These are phyloP conservation scores for Brevipalpus yothersi DNA, from an alignment of 1,140 invertebrate genomes.

Conservation along the genomic window DNA sequence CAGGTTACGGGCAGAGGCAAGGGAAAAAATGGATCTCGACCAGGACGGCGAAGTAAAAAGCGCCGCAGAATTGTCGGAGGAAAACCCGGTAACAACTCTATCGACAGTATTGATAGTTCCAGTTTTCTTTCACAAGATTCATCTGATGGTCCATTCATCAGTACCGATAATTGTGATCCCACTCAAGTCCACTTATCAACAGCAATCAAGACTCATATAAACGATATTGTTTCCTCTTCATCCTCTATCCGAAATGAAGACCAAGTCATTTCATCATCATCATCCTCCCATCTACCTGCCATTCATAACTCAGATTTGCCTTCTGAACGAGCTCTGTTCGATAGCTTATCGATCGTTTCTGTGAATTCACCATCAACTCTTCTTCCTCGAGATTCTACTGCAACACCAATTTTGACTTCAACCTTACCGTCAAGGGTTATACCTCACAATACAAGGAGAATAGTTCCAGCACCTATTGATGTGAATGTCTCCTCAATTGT, in stretches of 20 bases:
- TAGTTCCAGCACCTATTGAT: background rate
- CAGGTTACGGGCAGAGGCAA: background rate
- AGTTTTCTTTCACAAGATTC: background rate
- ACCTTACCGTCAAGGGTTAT: background rate
- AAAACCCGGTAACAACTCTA: background rate
- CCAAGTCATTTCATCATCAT: background rate
- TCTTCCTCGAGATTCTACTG: background rate
- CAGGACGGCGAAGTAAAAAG: background rate
- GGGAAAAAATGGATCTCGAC: background rate
- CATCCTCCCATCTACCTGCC: background rate
- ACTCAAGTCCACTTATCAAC: background rate
- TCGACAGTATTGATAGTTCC: background rate
- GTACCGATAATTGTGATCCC: background rate
- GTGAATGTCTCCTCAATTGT: background rate
- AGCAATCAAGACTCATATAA: background rate
- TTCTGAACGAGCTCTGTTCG: background rate
- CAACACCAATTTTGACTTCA: background rate
- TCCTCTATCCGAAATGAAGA: background rate
- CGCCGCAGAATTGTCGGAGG: background rate
- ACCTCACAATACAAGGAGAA: background rate
- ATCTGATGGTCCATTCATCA: background rate
- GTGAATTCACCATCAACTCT: background rate
- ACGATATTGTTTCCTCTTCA: background rate
- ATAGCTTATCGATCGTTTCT: background rate
- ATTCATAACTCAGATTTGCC: background rate